Evolutionary conservation across 2,888 invertebrate genomes (phyloP), one percentile per base, ranked within the genome.

Genomic region (Boloria euphrosyne): DNA sequence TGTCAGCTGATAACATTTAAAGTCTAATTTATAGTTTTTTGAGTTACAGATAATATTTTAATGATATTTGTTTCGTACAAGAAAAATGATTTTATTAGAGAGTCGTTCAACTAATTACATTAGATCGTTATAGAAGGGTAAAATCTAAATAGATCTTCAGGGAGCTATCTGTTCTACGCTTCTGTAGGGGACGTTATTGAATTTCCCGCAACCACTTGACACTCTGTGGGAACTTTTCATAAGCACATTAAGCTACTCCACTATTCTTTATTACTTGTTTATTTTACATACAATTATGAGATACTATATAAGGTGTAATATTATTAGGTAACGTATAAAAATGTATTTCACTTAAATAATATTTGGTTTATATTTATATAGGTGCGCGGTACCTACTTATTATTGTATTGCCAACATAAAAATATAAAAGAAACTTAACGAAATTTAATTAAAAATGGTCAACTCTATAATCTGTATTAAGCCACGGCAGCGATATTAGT

Each of bases 181-280:
- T 64, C 70, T n/a, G 46, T 70, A 71, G 67, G 69, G 73, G 68
- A 66, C 63, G 50, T 67, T 68, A 73, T 71, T 72, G 68, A 70
- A 74, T 71, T 70, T 69, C 66, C 53, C 68, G 65, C 71, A 65
- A 68, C 47, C 58, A 68, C 65, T 68, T 65, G 18, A 53, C 57
- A 46, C 44, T 46, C 49, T 70, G 71, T 71, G 69, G 68, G 68
- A 73, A 72, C 63, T 50, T 46, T 31, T 13, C 44, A 13, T 57
- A 18, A 59, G 54, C 54, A 64, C 44, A 16, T 38, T 38, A 57
- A 44, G 47, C 51, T 63, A 10, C 16, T 31, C 16, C 13, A 17
- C 22, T n/a, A 3, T 57, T 57, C 22, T 57, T 46, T 57, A 44
- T 46, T 46, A 43, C n/a, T n/a, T 22, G 18, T 4, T 13, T 38